Base-by-base conservation (phyloP, 2,113 vertebrate species). In the Sterna hirundo region DNA sequence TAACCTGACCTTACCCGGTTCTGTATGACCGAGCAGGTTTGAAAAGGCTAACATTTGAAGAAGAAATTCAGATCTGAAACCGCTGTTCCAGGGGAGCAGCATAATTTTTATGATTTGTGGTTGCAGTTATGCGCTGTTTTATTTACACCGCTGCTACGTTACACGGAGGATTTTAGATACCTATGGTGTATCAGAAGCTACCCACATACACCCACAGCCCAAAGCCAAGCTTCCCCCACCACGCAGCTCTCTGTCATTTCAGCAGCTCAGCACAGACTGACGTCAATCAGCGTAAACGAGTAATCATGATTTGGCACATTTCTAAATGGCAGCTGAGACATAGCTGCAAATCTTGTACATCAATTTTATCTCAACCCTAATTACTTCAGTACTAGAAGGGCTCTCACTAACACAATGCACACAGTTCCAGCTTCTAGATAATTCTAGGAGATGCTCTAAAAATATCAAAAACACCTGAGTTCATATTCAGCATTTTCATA, bases 271-370 rank as follows among this genome's bases (percentile, higher is more conserved):
- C 85, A 3, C 13, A 54, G 30, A 29, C 65, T 97, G 93, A 97
- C 88, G 74, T 96, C 96, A 96, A 38, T 27, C 90, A 82, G 8
- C 7, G 0, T 1, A 21, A 30, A 72, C 22, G 0, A 64, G 61
- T 69, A 89, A 92, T 94, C 88, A 34, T 95, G 94, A 97, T 95
- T 64, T 93, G 86, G 94, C 94, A 94, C 66, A 90, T 94, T 96
- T 94, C 82, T 97, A 96, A 96, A 96, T 93, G 95, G 95, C 91
- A 97, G 51, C 93, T n/a, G 93, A 95, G 70, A 36, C 82, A n/a
- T 5, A 27, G 81, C 83, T 97, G 81, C 58, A 34, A 65, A 72
- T 77, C 80, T 75, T 20, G 13, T 38, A 38, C 92, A 83, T 85
- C 75, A 54, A 36, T 69, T 65, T 86, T 79, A 89, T 91, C 93